Evolutionary conservation across 2,113 vertebrate genomes (phyloP).

Genomic region (Heterocephalus glaber): DNA sequence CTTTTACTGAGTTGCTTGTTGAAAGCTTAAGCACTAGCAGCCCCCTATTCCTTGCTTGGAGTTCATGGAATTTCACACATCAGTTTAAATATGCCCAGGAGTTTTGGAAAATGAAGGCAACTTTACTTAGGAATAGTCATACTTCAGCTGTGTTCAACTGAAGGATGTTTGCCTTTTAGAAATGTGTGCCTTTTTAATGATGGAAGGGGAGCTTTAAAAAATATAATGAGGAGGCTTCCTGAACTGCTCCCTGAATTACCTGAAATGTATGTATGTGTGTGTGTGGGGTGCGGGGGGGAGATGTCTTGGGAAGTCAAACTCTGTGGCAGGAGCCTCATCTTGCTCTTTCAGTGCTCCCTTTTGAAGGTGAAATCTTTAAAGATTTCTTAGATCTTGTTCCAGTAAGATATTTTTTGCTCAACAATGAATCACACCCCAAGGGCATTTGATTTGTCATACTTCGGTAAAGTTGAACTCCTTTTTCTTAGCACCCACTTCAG

Average conservation of each 20-base stretch:
- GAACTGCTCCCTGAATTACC: conserved; percentile 73
- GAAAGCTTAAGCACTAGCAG: not conserved
- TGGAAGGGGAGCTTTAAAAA: conserved; percentile 73
- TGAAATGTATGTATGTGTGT: not conserved
- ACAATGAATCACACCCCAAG: not conserved
- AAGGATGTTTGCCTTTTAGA: conserved; percentile 76
- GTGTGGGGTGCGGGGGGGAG: not conserved
- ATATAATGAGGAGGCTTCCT: conserved; percentile 67
- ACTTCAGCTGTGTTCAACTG: conserved; percentile 67
- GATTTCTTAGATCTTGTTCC: conserved; percentile 19
- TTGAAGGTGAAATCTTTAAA: conserved; percentile 46
- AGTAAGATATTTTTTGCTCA: conserved; percentile 49
- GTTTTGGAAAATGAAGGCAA: conserved; percentile 76
- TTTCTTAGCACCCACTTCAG: not conserved
- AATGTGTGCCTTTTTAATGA: conserved; percentile 77
- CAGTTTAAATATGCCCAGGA: conserved; percentile 74
- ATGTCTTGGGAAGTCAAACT: not conserved
- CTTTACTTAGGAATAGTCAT: conserved; percentile 66
- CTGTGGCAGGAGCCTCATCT: not conserved
- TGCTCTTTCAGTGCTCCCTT: conserved; percentile 9
- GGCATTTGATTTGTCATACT: not conserved
- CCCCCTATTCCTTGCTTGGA: not conserved
- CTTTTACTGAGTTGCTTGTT: conserved; percentile 56
- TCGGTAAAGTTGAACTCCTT: conserved; percentile 26
- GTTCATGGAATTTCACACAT: conserved; percentile 75